Conservation (phyloP, 2,797 vertebrate genomes). For the Peromyscus eremicus region DNA sequence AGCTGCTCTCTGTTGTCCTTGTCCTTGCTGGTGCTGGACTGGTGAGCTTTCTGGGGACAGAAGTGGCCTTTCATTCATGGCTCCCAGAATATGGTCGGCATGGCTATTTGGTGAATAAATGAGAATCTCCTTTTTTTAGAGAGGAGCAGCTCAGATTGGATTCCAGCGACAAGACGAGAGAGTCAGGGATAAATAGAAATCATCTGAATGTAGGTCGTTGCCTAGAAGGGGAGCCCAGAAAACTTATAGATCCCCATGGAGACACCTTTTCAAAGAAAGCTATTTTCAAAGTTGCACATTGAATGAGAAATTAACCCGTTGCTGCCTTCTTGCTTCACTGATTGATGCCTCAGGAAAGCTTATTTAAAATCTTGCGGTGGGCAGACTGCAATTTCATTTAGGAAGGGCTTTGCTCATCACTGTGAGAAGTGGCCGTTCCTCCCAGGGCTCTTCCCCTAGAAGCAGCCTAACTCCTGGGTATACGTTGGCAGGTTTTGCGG, state of each 20-base stretch:
- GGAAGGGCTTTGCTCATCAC: not conserved
- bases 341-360: not conserved
- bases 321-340: not conserved
- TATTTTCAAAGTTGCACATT: not conserved
- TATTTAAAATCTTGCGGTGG: conserved; percentile 26
- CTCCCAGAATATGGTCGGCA: not conserved
- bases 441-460: not conserved
- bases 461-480: not conserved
- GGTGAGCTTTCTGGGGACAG: not conserved
- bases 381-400: not conserved
- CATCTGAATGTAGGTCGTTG: not conserved
- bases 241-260: conserved; percentile 12
- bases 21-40: not conserved
- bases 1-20: too few species aligned
- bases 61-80: not conserved
- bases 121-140: not conserved
- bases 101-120: not conserved
- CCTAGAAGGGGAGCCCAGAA: not conserved
- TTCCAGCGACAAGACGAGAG: not conserved
- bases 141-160: not conserved
- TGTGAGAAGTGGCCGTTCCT: not conserved
- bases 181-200: not conserved
- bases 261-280: not conserved
- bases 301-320: conserved; percentile 22
- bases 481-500: not conserved